Evolutionary conservation across 2,797 vertebrate genomes (phyloP), one percentile per base, ranked within the genome.

Genomic region (Phalanger gymnotis): DNA sequence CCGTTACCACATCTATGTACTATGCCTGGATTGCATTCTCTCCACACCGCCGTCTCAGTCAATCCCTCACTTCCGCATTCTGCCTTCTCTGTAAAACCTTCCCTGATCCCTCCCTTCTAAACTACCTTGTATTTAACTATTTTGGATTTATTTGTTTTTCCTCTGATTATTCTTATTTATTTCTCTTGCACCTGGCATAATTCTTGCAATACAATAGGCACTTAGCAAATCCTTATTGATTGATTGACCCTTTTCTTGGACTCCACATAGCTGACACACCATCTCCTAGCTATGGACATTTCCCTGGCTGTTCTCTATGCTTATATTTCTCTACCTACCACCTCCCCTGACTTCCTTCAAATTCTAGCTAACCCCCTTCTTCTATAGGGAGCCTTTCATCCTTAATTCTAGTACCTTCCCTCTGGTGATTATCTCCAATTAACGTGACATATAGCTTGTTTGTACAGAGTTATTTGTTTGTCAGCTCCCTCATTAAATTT

Each of bases 281-380:
- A 66, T 66, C 16, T 66, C 61, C 34, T 27, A 66, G n/a, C 4
- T 66, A n/a, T 19, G 4, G 31, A 34, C 31, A 61, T 61, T 61
- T 58, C 12, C 10, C 1, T 58, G 61, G 13, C 1, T 66, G 1
- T n/a, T 4, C 61, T 9, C 34, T n/a, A 34, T n/a, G 34, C 13
- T 13, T 16, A 34, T 4, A 34, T 13, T 34, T 61, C 31, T 66
- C 31, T 66, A 66, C 13, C 31, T 66, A 13, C 4, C n/a, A 13
- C 31, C 31, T 66, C 31, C 4, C 34, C 12, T 34, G 31, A 66
- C 58, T 66, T n/a, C 4, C 7, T 66, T 66, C 4, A 4, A n/a
- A 5, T 16, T 66, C 13, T n/a, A n/a, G 1, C 31, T n/a, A 66
- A n/a, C n/a, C 16, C 0, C 3, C 1, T 0, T 2, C 31, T n/a